Base-by-base conservation (phyloP, 2,113 vertebrate species). In the Protobothrops flavoviridis region DNA sequence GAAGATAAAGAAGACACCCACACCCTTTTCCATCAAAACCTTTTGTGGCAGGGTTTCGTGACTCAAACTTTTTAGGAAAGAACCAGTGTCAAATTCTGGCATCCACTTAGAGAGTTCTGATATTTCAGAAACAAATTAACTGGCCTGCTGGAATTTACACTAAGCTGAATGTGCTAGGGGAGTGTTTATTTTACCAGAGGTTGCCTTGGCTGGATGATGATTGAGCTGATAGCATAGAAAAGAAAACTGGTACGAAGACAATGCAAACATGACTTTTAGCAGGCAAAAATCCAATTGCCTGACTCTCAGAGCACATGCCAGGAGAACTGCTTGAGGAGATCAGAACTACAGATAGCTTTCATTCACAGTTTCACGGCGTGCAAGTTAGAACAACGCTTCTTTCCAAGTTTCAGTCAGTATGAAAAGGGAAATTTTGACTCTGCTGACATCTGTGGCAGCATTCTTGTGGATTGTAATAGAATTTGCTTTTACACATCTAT, bases 41-140 rank as follows among this genome's bases (percentile, higher is more conserved):
- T 91, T 93, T 50, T 85, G 55, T 96, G 95, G 94, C 91, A 89
- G 56, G 33, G 33, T 94, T 91, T 23, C 94, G 88, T 94, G 95
- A 95, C 89, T 95, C 69, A 92, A 50, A 88, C 92, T 94, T 90
- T 95, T 96, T 94, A 95, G 85, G 89, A 95, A 95, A 26, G 48
- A 95, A 88, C 86, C 69, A 43, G 88, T 50, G 81, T 95, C 86
- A 95, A 92, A 96, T 69, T 91, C 87, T 94, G 93, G 95, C 94
- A 93, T 88, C 88, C 91, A 95, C 56, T 1, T 5, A 95, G 87
- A 56, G 89, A 48, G 90, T 94, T 94, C 88, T 59, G 59, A 55
- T 91, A 94, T 96, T 11, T 17, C 93, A 94, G 52, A 93, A 91
- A 91, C 85, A 21, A 81, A 59, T 93, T 93, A 91, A 33, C 90